Percentiles rank a stretch among this genome's conserved stretches.
These are phyloP conservation scores for Neosalanx taihuensis DNA, from an alignment of 2,797 vertebrate genomes.

Conservation along the genomic window DNA sequence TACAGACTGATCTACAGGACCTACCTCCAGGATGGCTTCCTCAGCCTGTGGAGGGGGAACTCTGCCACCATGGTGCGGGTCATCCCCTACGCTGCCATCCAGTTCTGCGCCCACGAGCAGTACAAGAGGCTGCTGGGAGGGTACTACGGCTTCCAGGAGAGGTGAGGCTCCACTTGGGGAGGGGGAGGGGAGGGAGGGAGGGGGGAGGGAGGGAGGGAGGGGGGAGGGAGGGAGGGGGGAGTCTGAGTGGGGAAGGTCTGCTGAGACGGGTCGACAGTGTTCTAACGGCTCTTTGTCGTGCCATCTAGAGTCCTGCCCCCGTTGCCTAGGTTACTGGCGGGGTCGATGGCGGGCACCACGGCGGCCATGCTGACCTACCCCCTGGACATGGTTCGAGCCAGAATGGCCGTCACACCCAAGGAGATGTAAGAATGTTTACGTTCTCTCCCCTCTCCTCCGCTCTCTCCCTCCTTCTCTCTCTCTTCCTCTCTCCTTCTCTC, in stretches of 20 bases:
- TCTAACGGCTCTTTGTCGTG: not conserved
- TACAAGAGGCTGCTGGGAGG: conserved; percentile 87
- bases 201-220: no score
- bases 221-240: not conserved
- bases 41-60: conserved; percentile 95
- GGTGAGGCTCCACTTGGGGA: conserved; percentile 70
- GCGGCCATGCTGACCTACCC: conserved; percentile 93
- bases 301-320: conserved; percentile 83
- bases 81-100: conserved; percentile 94
- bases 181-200: not conserved
- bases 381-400: conserved; percentile 93
- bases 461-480: not conserved
- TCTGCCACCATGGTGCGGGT: conserved; percentile 98
- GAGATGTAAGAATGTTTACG: conserved; percentile 86
- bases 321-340: conserved; percentile 87
- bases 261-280: not conserved
- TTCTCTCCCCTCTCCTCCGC: not conserved
- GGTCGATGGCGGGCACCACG: conserved; percentile 89
- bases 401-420: conserved; percentile 97
- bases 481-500: not conserved
- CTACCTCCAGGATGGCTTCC: conserved; percentile 89
- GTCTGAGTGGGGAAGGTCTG: no score
- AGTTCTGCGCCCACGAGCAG: conserved; percentile 96
- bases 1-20: conserved; percentile 91
- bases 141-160: conserved; percentile 90